phyloP scores from a whole-genome alignment of 2,113 vertebrate species.

The Gymnogyps californianus region DNA sequence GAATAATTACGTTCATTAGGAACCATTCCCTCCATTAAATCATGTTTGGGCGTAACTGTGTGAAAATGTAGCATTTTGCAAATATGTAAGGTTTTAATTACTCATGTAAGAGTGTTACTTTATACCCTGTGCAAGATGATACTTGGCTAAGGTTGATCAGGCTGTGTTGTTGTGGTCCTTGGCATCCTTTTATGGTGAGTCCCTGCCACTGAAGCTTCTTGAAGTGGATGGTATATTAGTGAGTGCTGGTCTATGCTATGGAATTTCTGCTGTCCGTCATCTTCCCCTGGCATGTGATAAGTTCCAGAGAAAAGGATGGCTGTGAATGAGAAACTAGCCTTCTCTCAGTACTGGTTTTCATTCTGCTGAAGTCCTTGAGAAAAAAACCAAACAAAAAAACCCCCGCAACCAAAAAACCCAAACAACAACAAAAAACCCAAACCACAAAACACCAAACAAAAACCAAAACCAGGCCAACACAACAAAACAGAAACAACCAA shows the following conservation, averaged over 20 bases:
- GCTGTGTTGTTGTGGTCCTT: neutral
- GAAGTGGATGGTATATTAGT: neutral
- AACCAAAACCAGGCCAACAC: neutral
- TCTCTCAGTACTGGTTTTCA: neutral
- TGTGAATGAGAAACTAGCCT: neutral
- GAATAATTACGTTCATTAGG: neutral
- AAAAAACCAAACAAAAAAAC: no score
- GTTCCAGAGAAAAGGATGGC: neutral
- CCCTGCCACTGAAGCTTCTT: neutral
- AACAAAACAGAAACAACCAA: neutral
- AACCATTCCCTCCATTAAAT: neutral
- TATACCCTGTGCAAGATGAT: neutral
- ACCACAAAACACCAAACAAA: neutral
- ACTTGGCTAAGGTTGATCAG: neutral
- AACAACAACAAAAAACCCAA: neutral
- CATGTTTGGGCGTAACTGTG: accelerated
- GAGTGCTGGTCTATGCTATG: neutral
- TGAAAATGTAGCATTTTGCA: neutral
- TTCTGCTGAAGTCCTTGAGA: neutral
- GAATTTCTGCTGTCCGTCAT: neutral
- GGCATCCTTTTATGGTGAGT: neutral
- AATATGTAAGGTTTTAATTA: neutral
- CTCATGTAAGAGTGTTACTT: neutral
- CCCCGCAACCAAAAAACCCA: neutral
- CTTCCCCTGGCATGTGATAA: neutral